Percentiles rank a stretch among this genome's conserved stretches.
Evolutionary conservation across 1,140 invertebrate genomes (phyloP).

Genomic region (Zaprionus gabonicus): DNA sequence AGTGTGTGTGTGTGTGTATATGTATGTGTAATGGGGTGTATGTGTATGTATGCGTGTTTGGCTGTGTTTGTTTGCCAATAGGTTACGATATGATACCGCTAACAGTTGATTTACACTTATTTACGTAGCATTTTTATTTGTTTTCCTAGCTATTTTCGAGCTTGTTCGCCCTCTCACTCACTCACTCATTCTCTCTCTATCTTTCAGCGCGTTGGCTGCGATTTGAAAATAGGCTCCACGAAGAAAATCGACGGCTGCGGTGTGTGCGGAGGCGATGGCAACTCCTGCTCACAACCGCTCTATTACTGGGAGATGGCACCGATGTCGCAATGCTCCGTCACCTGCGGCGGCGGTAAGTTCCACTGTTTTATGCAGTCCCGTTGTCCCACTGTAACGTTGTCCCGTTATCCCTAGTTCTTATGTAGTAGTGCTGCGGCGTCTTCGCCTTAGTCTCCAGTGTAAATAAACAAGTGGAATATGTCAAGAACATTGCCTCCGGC

Average conservation of each 20-base stretch:
- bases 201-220: constrained; percentile 94
- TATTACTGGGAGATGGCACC: constrained; percentile 94
- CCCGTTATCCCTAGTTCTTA: constrained; percentile 17
- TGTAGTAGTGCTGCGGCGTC: constrained; percentile 15
- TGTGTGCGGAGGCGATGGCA: constrained; percentile 95
- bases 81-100: constrained; percentile 71
- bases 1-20: constrained; percentile 8
- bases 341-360: constrained; percentile 95
- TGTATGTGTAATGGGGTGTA: constrained; percentile 27
- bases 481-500: constrained; percentile 73
- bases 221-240: constrained; percentile 93
- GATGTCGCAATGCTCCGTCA: constrained; percentile 92
- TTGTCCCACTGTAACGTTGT: neutral
- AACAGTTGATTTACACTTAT: constrained; percentile 80
- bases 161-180: neutral
- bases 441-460: constrained; percentile 57
- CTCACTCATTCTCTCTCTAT: constrained; percentile 25
- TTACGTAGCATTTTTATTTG: constrained; percentile 61
- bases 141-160: constrained; percentile 14
- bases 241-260: constrained; percentile 94
- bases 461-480: constrained; percentile 82
- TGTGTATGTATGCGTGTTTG: constrained; percentile 2
- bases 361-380: neutral
- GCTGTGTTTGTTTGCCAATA: constrained; percentile 40
- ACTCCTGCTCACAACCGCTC: constrained; percentile 90